Evolutionary conservation across 2,888 invertebrate species (phyloP).

Genomic region (Rhimphoctona megacephalus): DNA sequence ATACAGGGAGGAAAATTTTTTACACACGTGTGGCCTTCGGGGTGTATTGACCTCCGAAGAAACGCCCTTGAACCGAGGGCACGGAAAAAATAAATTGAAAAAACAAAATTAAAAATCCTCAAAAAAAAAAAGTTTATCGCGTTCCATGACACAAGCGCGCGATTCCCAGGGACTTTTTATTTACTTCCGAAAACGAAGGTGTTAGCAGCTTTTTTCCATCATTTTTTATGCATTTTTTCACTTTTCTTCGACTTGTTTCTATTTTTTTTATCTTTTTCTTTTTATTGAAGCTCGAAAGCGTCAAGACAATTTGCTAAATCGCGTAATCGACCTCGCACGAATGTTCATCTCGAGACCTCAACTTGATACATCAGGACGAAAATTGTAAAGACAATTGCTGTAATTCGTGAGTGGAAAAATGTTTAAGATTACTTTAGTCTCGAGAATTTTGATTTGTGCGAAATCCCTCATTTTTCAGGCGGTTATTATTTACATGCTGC

Average conservation of each 20-base stretch:
- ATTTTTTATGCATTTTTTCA: neutral
- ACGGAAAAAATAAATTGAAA: neutral
- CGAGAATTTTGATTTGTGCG: conserved; percentile 75
- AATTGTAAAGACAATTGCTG: neutral
- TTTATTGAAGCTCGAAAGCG: conserved; percentile 55
- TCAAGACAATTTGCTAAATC: conserved; percentile 57
- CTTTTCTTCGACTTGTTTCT: conserved; percentile 13
- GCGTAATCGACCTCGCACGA: conserved; percentile 57
- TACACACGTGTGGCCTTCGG: conserved; percentile 70
- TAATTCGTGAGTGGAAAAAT: neutral
- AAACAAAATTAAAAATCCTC: neutral
- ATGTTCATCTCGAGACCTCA: conserved; percentile 57
- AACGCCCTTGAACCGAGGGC: conserved; percentile 33
- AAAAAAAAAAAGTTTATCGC: neutral
- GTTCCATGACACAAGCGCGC: neutral
- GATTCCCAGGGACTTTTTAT: neutral
- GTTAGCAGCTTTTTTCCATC: neutral
- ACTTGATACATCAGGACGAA: neutral
- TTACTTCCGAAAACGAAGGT: neutral
- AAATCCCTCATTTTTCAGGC: conserved; percentile 74
- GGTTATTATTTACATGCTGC: conserved; percentile 84
- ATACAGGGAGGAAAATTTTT: conserved; percentile 77
- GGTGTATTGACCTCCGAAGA: conserved; percentile 30
- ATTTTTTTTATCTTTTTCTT: conserved; percentile 18
- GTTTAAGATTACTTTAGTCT: conserved; percentile 66